These are phyloP conservation scores for Andricus grossulariae DNA, from an alignment of 1,140 invertebrate genomes.

Conservation along the genomic window DNA sequence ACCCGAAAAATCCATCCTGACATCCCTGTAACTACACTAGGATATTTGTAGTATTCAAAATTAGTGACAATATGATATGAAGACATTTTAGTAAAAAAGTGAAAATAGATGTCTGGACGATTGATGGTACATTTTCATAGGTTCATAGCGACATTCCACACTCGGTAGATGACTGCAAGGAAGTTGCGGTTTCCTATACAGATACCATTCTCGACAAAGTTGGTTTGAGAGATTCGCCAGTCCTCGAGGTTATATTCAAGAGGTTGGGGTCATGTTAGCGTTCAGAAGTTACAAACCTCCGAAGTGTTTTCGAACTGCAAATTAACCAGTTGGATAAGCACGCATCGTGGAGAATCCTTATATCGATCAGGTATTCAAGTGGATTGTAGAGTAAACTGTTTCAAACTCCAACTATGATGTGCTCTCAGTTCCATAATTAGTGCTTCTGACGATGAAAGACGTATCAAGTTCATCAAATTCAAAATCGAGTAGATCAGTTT, in stretches of 20 bases:
- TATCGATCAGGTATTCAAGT: background rate
- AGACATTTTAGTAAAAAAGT: background rate
- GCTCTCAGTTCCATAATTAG: background rate
- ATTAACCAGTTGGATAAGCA: conserved; percentile 52
- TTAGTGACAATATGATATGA: too few relatives aligned
- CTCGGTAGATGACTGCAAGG: background rate
- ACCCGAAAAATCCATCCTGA: too few relatives aligned
- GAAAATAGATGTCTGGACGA: background rate
- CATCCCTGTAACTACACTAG: too few relatives aligned
- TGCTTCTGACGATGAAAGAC: background rate
- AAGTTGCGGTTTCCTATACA: background rate
- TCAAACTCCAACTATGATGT: background rate
- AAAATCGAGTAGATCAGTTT: too few relatives aligned
- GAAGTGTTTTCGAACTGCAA: conserved; percentile 50
- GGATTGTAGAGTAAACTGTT: background rate
- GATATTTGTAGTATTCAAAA: too few relatives aligned
- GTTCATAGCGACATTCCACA: conserved; percentile 51
- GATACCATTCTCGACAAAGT: conserved; percentile 47
- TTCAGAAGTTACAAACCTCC: conserved; percentile 56
- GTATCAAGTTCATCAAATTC: background rate
- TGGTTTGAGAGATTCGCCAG: conserved; percentile 50
- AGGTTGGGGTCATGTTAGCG: conserved; percentile 56
- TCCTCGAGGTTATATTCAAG: conserved; percentile 50
- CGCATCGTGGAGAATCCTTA: background rate
- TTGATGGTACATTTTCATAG: conserved; percentile 40